These are phyloP conservation scores for Drosophila tripunctata DNA, from an alignment of 2,888 invertebrate species.

Conservation along the genomic window DNA sequence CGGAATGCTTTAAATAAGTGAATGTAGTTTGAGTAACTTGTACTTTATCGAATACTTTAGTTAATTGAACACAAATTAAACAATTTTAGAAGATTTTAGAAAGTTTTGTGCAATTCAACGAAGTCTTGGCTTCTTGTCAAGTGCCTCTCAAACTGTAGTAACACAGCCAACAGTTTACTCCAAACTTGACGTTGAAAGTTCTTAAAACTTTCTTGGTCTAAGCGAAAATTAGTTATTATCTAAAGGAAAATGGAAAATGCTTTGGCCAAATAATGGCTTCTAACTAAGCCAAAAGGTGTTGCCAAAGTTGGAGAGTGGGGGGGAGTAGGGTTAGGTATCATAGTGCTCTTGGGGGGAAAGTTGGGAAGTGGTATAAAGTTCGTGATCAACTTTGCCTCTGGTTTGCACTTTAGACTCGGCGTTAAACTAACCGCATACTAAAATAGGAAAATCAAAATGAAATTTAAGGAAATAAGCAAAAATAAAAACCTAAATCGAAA, in stretches of 20 bases:
- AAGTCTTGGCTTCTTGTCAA: slow-evolving; percentile 3
- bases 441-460: slow-evolving; percentile 2
- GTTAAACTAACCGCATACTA: slow-evolving; percentile 29
- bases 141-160: slow-evolving; percentile 49
- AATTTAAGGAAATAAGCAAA: not conserved
- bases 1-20: too few relatives aligned
- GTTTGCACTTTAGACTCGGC: slow-evolving; percentile 43
- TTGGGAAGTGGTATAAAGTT: slow-evolving; percentile 47
- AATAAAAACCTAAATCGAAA: slow-evolving; percentile 49
- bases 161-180: slow-evolving; percentile 32
- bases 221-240: slow-evolving; percentile 70
- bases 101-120: slow-evolving; percentile 13
- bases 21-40: not conserved
- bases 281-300: not conserved
- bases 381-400: slow-evolving; percentile 55
- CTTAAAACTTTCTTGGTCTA: slow-evolving; percentile 31
- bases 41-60: not conserved
- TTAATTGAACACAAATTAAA: slow-evolving; percentile 18
- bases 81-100: slow-evolving; percentile 1
- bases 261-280: slow-evolving; percentile 33
- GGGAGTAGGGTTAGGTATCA: too few relatives aligned
- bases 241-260: slow-evolving; percentile 26
- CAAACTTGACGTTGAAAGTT: slow-evolving; percentile 49
- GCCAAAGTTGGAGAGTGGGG: not conserved
- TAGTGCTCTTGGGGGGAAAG: too few relatives aligned